phyloP scores from a whole-genome alignment of 2,888 invertebrate species.

The Ennomos erosarius region DNA sequence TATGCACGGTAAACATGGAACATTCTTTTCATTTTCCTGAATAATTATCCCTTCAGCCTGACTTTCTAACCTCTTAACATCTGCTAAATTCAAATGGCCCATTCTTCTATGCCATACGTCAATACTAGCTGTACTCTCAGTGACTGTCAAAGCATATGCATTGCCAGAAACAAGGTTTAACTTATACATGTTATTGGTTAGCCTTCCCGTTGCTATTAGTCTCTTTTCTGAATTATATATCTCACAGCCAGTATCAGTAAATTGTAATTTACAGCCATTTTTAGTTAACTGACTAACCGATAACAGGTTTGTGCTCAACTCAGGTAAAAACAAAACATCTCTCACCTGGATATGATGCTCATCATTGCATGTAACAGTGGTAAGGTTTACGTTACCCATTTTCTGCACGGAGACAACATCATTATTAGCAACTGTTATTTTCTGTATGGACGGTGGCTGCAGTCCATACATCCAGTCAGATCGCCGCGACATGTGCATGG shows the following conservation, averaged over 20 bases:
- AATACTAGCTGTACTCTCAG: slow-evolving; percentile 16
- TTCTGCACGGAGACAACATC: background rate
- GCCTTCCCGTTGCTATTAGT: too few species aligned
- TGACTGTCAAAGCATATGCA: background rate
- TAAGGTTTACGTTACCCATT: background rate
- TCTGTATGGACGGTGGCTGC: background rate
- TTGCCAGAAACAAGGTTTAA: slow-evolving; percentile 1
- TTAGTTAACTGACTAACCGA: slow-evolving; percentile 39
- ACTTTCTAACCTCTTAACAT: slow-evolving; percentile 34
- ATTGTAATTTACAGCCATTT: background rate
- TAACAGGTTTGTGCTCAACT: slow-evolving; percentile 37
- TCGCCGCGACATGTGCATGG: background rate
- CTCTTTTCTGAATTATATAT: too few species aligned
- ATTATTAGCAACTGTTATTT: slow-evolving; percentile 1
- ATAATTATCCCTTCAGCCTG: slow-evolving; percentile 34
- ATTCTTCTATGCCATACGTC: slow-evolving; percentile 34
- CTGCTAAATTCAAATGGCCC: slow-evolving; percentile 39
- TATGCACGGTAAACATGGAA: slow-evolving; percentile 30
- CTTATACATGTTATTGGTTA: slow-evolving; percentile 20
- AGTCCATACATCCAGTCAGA: background rate
- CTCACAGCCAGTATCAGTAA: background rate
- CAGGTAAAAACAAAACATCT: slow-evolving; percentile 42
- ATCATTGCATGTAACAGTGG: background rate
- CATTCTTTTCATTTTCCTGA: background rate
- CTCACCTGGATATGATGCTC: slow-evolving; percentile 23